Percentiles rank a stretch among this genome's conserved stretches.
phyloP scores from a whole-genome alignment of 2,797 vertebrate species.

The Chromis chromis region DNA sequence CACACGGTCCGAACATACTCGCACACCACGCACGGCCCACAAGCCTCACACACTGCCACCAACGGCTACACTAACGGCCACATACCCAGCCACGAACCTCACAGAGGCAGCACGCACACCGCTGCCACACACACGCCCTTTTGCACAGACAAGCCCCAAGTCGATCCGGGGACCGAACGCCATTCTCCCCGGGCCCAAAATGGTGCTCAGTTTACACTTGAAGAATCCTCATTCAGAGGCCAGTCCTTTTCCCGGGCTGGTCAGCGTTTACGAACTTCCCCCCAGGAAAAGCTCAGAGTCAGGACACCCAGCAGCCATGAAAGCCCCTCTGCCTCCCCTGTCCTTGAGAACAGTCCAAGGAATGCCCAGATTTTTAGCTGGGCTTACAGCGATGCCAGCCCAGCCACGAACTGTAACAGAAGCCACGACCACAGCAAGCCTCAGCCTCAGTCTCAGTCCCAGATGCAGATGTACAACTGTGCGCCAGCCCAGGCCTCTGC shows the following conservation, averaged over 20 bases:
- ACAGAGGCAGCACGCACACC: constrained; percentile 77
- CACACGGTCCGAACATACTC: constrained; percentile 81
- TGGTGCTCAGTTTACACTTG: constrained; percentile 86
- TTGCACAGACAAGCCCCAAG: constrained; percentile 83
- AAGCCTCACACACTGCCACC: constrained; percentile 69
- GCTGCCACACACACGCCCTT: constrained; percentile 77
- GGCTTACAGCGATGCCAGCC: constrained; percentile 81
- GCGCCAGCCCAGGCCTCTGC: constrained; percentile 45
- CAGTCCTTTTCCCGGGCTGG: constrained; percentile 59
- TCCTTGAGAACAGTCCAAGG: constrained; percentile 62
- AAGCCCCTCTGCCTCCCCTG: constrained; percentile 47
- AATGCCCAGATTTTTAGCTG: constrained; percentile 63
- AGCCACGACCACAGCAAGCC: constrained; percentile 74
- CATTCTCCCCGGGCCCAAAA: constrained; percentile 78
- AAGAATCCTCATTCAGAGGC: constrained; percentile 82
- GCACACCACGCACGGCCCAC: constrained; percentile 59
- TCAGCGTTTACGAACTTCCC: constrained; percentile 75
- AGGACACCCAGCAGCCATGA: constrained; percentile 71
- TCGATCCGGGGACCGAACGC: constrained; percentile 65
- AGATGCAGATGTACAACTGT: constrained; percentile 56
- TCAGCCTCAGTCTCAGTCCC: constrained; percentile 55
- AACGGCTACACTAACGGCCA: constrained; percentile 77
- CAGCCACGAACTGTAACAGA: constrained; percentile 71
- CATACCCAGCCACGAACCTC: constrained; percentile 75
- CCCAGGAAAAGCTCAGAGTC: constrained; percentile 66